These are phyloP conservation scores for Calliopum simillimum DNA, from an alignment of 2,888 invertebrate species.

Conservation along the genomic window DNA sequence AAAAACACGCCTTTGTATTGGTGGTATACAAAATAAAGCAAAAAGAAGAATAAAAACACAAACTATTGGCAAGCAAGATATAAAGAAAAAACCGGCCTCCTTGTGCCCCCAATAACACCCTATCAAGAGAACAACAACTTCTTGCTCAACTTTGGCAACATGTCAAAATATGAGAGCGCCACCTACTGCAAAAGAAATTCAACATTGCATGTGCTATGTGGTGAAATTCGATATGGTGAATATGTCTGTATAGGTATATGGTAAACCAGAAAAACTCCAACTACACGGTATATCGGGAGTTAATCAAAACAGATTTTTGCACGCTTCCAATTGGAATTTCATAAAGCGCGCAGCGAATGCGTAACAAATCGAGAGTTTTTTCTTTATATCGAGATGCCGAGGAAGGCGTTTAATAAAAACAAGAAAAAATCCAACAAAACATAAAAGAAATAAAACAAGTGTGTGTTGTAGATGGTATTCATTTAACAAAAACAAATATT, in stretches of 20 bases:
- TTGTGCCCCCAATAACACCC: not conserved
- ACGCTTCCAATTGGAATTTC: slow-evolving; percentile 24
- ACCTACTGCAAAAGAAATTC: not conserved
- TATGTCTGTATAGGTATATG: too few species aligned
- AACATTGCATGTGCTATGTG: not conserved
- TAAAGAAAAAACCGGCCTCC: too few species aligned
- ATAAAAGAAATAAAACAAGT: too few species aligned
- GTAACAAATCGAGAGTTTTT: slow-evolving; percentile 2
- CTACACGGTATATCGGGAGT: too few species aligned
- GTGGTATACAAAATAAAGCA: not conserved
- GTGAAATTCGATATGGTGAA: not conserved
- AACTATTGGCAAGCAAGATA: too few species aligned
- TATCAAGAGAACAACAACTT: not conserved
- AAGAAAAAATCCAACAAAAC: too few species aligned
- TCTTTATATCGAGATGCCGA: slow-evolving; percentile 2
- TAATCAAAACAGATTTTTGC: not conserved
- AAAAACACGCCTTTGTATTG: not conserved
- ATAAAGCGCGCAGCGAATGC: slow-evolving; percentile 10
- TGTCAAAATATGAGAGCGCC: not conserved
- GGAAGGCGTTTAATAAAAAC: slow-evolving; percentile 6
- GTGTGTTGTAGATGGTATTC: too few species aligned
- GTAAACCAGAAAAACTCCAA: too few species aligned
- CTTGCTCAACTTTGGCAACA: not conserved
- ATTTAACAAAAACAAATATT: slow-evolving; percentile 13
- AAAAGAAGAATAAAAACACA: not conserved